Percentiles rank a stretch among this genome's conserved stretches.
phyloP scores from a whole-genome alignment of 2,797 vertebrate species.

The Amphiprion clarkii region DNA sequence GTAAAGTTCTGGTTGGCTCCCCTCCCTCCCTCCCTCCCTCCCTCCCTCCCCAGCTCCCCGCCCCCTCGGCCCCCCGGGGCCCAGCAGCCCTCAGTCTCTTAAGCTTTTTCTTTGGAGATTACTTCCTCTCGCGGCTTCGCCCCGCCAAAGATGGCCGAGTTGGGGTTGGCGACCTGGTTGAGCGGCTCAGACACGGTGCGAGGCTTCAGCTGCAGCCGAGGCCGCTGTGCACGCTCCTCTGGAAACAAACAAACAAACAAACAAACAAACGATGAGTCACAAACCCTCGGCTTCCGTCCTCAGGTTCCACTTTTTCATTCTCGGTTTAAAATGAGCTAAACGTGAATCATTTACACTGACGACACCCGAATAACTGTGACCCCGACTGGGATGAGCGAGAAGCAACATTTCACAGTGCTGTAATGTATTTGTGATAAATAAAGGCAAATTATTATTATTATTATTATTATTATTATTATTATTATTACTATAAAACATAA shows the following conservation, averaged over 20 bases:
- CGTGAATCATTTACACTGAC: no score
- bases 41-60: no score
- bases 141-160: conserved; percentile 98
- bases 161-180: conserved; percentile 99
- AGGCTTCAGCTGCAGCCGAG: conserved; percentile 97
- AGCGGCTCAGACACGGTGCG: conserved; percentile 95
- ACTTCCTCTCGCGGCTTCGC: conserved; percentile 97
- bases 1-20: conserved; percentile 45
- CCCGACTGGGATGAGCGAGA: no score
- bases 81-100: conserved; percentile 78
- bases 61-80: not conserved
- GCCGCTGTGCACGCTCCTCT: conserved; percentile 98
- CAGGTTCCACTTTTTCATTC: no score
- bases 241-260: conserved; percentile 52
- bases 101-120: conserved; percentile 89
- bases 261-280: conserved; percentile 17
- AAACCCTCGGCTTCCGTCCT: no score
- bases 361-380: no score
- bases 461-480: no score
- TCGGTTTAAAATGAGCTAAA: no score
- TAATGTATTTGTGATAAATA: no score
- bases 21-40: not conserved
- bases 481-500: no score
- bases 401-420: no score
- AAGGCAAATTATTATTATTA: no score